Evolutionary conservation across 2,888 invertebrate species (phyloP).

Genomic region (Amblyjoppa fuscipennis): DNA sequence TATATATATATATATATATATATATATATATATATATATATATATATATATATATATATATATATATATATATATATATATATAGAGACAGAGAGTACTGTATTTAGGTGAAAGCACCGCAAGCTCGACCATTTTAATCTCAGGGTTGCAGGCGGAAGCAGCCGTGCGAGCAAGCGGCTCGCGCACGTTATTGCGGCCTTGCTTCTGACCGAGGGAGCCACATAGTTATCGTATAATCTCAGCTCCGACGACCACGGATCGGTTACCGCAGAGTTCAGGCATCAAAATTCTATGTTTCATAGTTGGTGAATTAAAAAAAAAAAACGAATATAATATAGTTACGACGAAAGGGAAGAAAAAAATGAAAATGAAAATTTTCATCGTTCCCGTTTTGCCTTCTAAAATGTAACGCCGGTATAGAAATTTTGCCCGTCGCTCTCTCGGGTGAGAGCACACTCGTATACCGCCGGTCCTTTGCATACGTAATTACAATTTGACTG

Average conservation of each 20-base stretch:
- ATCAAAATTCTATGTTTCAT: constrained; percentile 8
- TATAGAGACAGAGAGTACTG: constrained; percentile 6
- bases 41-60: neutral
- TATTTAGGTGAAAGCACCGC: constrained; percentile 8
- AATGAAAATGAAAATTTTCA: neutral
- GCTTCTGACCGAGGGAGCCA: constrained; percentile 17
- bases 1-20: neutral
- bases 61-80: no score
- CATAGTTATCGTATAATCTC: constrained; percentile 7
- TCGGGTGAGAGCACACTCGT: constrained; percentile 27
- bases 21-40: neutral
- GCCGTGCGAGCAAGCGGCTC: constrained; percentile 23
- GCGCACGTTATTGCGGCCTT: constrained; percentile 34
- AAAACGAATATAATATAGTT: neutral
- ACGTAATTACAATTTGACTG: constrained; percentile 62
- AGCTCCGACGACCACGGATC: constrained; percentile 5
- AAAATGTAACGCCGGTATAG: neutral
- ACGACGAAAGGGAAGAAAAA: neutral
- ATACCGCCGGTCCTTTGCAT: constrained; percentile 61
- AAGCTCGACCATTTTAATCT: constrained; percentile 39
- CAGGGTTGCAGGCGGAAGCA: constrained; percentile 41
- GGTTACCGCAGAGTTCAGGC: neutral
- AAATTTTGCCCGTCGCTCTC: constrained; percentile 7
- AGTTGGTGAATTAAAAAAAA: neutral
- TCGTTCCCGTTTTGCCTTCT: neutral